Base-by-base conservation (phyloP, 2,797 vertebrate species). In the Ctenosaura bakeri region DNA sequence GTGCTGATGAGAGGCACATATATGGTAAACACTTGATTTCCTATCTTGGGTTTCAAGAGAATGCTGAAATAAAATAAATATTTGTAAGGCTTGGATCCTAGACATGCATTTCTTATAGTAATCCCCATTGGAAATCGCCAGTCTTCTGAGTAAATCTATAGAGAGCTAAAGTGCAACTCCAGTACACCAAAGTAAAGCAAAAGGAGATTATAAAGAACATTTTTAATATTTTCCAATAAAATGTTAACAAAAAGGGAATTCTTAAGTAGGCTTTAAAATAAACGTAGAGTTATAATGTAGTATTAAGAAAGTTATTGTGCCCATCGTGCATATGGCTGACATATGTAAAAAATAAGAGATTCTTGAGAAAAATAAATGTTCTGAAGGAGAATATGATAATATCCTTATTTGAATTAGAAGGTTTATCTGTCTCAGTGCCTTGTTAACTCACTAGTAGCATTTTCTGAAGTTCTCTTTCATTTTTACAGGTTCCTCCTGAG, bases 401-500 rank as follows among this genome's bases (percentile, higher is more conserved):
- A 81, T n/a, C 12, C 2, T 20, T 1, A 9, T 7, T 50, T 71
- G 20, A 56, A 4, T 73, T 13, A 73, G 73, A 52, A 84, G n/a
- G 76, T 35, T 16, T 71, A 14, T 13, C 16, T 82, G 38, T 54
- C 46, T 42, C 50, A 35, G 13, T 42, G 1, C 38, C 38, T 87
- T 86, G 35, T 64, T 78, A 42, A 78, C n/a, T 87, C 8, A 24
- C 26, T 42, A 9, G 78, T 69, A 54, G 83, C 54, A 42, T 29
- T 88, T 79, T 2, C 78, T 74, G 78, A 88, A 84, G 26, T 38
- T 29, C 50, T n/a, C 5, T 56, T 78, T 83, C 62, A 14, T 2
- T 83, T 88, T 94, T 95, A 90, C 82, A 99, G 99, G 95, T 99
- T 76, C 98, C 98, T 62, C 85, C 80, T 81, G 92, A 50, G 73